Conservation (phyloP, 2,888 invertebrate species). For the Leptopilina syphax region DNA sequence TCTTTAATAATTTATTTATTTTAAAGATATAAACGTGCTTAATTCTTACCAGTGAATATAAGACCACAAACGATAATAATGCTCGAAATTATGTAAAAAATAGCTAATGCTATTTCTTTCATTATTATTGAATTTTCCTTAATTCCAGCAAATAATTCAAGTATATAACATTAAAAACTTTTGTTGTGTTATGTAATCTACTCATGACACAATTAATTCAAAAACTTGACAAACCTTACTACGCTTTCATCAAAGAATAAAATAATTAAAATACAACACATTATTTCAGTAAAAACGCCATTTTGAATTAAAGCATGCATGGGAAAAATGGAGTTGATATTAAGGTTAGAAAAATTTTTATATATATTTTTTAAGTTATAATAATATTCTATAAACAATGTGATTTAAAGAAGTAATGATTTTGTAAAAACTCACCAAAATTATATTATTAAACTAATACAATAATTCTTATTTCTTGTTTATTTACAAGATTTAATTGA, state of each 20-base stretch:
- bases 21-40: background rate
- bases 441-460: too few species aligned
- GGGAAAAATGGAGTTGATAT: too few species aligned
- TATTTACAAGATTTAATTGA: too few species aligned
- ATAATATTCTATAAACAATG: too few species aligned
- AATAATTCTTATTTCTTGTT: too few species aligned
- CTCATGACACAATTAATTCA: background rate
- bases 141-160: conserved; percentile 15
- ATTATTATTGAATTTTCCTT: conserved; percentile 62
- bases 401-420: too few species aligned
- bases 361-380: too few species aligned
- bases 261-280: conserved; percentile 19
- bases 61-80: conserved; percentile 79
- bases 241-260: background rate
- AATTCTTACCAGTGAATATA: conserved; percentile 80
- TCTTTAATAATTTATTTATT: too few species aligned
- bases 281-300: conserved; percentile 30
- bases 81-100: conserved; percentile 80
- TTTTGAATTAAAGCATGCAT: background rate
- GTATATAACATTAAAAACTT: conserved; percentile 1
- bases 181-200: background rate
- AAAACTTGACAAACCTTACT: conserved; percentile 11
- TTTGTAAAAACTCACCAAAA: too few species aligned
- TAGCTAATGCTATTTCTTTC: conserved; percentile 78
- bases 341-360: too few species aligned